Conservation (phyloP, 2,888 invertebrate species). For the Caenorhabditis japonica region DNA sequence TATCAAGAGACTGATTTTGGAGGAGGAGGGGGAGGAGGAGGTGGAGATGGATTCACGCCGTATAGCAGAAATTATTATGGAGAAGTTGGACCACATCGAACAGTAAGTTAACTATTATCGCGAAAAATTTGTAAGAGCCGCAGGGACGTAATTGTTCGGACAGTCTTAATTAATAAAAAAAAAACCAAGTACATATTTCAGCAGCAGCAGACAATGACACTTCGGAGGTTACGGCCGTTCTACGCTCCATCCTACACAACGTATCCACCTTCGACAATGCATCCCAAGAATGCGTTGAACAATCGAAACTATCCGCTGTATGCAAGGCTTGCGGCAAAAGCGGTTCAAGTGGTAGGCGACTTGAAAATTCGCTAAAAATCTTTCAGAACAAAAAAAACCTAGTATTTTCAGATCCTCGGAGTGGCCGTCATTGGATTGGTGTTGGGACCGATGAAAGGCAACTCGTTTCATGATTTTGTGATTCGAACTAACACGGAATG, state of each 20-base stretch:
- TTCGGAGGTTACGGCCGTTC: slow-evolving; percentile 62
- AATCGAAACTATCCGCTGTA: slow-evolving; percentile 58
- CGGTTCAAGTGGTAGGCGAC: slow-evolving; percentile 65
- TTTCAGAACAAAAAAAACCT: background rate
- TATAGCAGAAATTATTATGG: slow-evolving; percentile 47
- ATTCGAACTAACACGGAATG: slow-evolving; percentile 62
- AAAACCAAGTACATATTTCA: too few relatives aligned
- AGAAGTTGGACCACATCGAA: slow-evolving; percentile 27
- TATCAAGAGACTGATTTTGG: slow-evolving; percentile 67
- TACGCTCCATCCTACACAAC: slow-evolving; percentile 73
- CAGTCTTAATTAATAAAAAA: too few relatives aligned
- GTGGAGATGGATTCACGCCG: slow-evolving; percentile 20
- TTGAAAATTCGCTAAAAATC: too few relatives aligned
- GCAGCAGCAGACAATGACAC: slow-evolving; percentile 49
- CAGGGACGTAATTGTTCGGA: too few relatives aligned
- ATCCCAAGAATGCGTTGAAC: slow-evolving; percentile 45
- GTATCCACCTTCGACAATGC: slow-evolving; percentile 72
- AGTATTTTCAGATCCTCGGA: slow-evolving; percentile 62
- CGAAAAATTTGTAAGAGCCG: too few relatives aligned
- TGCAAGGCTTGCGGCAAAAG: slow-evolving; percentile 59
- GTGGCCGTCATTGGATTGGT: slow-evolving; percentile 71
- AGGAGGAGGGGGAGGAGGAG: slow-evolving; percentile 43
- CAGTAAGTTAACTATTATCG: slow-evolving; percentile 8
- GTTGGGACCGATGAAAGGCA: slow-evolving; percentile 68
- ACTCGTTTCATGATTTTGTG: slow-evolving; percentile 70